Evolutionary conservation across 2,113 vertebrate species (phyloP).

Genomic region (Eolophus roseicapilla): DNA sequence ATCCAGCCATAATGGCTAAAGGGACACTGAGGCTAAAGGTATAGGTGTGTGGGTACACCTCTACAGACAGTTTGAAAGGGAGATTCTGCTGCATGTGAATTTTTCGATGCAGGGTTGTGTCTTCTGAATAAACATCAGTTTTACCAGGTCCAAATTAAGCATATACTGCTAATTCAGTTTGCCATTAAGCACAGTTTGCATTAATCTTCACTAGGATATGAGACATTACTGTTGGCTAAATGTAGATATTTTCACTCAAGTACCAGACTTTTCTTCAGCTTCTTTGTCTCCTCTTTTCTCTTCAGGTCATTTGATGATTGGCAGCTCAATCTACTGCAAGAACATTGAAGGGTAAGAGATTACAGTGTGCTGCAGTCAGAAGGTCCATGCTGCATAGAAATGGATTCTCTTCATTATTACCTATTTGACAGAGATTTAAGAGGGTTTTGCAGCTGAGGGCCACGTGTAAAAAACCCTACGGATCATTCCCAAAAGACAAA

Average conservation of each 20-base stretch:
- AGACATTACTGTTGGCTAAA: background rate
- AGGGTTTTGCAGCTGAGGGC: background rate
- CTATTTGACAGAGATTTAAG: constrained; percentile 46
- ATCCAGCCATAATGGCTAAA: background rate
- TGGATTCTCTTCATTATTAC: background rate
- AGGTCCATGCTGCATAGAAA: background rate
- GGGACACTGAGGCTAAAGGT: background rate
- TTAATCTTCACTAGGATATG: background rate
- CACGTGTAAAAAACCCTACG: background rate
- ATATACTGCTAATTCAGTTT: background rate
- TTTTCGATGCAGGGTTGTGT: background rate
- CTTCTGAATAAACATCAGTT: background rate
- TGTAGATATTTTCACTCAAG: background rate
- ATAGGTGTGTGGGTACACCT: background rate
- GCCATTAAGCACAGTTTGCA: background rate
- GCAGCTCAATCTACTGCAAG: constrained; percentile 12
- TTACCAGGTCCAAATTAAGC: background rate
- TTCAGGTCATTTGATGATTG: constrained; percentile 24
- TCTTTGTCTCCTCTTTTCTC: constrained; percentile 3
- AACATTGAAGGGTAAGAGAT: background rate
- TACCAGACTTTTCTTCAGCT: background rate
- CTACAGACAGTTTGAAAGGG: background rate
- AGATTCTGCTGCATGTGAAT: background rate
- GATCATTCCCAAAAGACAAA: background rate
- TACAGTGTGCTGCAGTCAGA: background rate